Percentiles rank a stretch among this genome's conserved stretches.
phyloP scores from a whole-genome alignment of 2,113 vertebrate genomes.

The Myocastor coypus region DNA sequence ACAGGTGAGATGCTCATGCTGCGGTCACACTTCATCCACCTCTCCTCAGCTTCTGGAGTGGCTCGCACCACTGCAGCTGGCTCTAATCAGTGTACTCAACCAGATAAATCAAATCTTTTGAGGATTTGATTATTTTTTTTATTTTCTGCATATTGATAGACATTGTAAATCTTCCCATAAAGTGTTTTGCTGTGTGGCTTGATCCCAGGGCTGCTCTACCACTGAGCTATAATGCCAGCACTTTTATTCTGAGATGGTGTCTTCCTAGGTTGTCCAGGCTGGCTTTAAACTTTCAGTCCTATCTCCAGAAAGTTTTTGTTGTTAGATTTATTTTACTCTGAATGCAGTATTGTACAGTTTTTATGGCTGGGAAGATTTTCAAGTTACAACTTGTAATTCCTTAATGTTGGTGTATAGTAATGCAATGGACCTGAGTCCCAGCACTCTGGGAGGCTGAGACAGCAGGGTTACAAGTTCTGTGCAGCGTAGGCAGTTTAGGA shows the following conservation, averaged over 20 bases:
- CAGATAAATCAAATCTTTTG: too few relatives aligned
- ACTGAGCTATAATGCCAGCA: neutral
- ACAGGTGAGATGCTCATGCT: too few relatives aligned
- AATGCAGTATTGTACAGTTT: neutral
- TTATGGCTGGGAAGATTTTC: neutral
- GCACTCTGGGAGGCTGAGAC: neutral
- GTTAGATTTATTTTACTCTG: neutral
- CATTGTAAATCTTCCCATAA: neutral
- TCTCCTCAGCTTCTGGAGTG: neutral
- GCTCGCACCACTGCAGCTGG: neutral
- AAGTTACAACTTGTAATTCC: neutral
- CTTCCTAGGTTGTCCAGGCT: neutral
- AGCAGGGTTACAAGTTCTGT: neutral
- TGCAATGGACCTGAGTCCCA: neutral
- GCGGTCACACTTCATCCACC: neutral
- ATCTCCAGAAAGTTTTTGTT: neutral
- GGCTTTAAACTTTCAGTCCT: neutral
- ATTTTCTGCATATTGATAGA: neutral
- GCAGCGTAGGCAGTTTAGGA: neutral
- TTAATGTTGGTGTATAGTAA: neutral
- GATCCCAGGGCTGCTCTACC: neutral
- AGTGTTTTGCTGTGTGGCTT: neutral
- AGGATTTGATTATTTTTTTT: neutral
- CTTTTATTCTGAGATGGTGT: neutral
- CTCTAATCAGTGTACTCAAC: neutral